Evolutionary conservation across 2,797 vertebrate genomes (phyloP).

Genomic region (Melanotaenia pygmaea): DNA sequence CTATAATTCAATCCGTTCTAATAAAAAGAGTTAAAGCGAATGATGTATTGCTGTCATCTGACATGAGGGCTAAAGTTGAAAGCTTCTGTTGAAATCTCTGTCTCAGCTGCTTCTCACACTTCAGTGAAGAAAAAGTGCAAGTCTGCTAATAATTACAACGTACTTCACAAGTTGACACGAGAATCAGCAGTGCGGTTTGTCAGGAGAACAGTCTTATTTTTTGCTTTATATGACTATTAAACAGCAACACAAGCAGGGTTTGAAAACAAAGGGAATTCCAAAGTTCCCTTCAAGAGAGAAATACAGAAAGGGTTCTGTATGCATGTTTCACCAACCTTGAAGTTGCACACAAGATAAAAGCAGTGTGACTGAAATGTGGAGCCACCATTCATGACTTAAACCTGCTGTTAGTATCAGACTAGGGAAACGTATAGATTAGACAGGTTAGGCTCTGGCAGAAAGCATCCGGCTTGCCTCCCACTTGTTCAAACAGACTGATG

Average conservation of each 20-base stretch:
- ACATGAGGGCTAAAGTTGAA: background rate
- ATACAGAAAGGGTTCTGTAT: slow-evolving; percentile 35
- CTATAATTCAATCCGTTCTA: background rate
- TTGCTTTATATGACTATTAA: slow-evolving; percentile 8
- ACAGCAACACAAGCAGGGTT: slow-evolving; percentile 25
- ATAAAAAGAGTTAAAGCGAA: background rate
- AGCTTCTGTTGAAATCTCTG: slow-evolving; percentile 16
- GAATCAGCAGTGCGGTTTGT: slow-evolving; percentile 15
- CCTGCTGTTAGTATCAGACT: slow-evolving; percentile 30
- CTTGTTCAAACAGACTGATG: slow-evolving; percentile 34
- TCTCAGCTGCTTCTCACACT: slow-evolving; percentile 15
- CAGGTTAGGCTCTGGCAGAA: slow-evolving; percentile 22
- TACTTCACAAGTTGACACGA: slow-evolving; percentile 6
- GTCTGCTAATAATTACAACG: slow-evolving; percentile 12
- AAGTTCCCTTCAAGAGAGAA: slow-evolving; percentile 38
- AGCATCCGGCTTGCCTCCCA: background rate
- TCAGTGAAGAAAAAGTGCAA: slow-evolving; percentile 10
- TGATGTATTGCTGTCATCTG: slow-evolving; percentile 10
- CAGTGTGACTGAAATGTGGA: slow-evolving; percentile 23
- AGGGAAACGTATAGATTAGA: slow-evolving; percentile 43
- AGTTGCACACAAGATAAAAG: slow-evolving; percentile 50
- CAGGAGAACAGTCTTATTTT: slow-evolving; percentile 5
- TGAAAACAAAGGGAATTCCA: slow-evolving; percentile 7
- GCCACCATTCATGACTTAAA: slow-evolving; percentile 16
- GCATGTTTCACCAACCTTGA: slow-evolving; percentile 1